Conservation (phyloP, 2,113 vertebrate species). For the Rallus limicola region DNA sequence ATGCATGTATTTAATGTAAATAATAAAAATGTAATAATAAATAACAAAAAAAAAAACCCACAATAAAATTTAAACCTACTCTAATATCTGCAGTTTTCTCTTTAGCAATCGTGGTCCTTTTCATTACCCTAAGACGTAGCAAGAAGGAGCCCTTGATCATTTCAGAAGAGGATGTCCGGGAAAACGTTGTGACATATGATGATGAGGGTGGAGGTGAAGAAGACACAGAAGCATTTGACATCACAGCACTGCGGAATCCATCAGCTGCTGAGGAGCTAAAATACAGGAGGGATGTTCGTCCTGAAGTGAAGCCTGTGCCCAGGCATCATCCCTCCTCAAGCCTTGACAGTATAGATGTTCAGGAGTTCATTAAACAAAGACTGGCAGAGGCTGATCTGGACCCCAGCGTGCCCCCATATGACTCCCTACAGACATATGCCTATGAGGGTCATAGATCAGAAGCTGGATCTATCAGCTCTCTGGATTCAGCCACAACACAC, state of each 20-base stretch:
- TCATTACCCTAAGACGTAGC: slow-evolving; percentile 89
- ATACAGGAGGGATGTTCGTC: slow-evolving; percentile 88
- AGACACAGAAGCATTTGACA: slow-evolving; percentile 97
- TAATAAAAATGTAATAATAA: too few relatives aligned
- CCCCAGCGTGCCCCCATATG: slow-evolving; percentile 90
- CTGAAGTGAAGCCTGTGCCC: slow-evolving; percentile 76
- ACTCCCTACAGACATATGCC: slow-evolving; percentile 97
- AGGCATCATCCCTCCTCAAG: slow-evolving; percentile 74
- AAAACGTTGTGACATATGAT: slow-evolving; percentile 97
- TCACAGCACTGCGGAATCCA: slow-evolving; percentile 90
- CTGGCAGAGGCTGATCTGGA: slow-evolving; percentile 92
- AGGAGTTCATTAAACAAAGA: slow-evolving; percentile 90
- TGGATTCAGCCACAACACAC: slow-evolving; percentile 86
- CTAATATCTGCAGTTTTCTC: slow-evolving; percentile 62
- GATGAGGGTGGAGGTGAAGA: slow-evolving; percentile 96
- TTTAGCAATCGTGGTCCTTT: slow-evolving; percentile 93
- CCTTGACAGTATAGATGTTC: slow-evolving; percentile 85
- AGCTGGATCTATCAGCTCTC: slow-evolving; percentile 91
- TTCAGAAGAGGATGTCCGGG: slow-evolving; percentile 93
- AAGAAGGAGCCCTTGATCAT: slow-evolving; percentile 96
- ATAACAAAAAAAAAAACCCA: too few relatives aligned
- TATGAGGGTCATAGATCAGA: slow-evolving; percentile 93
- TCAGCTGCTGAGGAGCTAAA: slow-evolving; percentile 91
- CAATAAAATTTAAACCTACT: slow-evolving; percentile 28
- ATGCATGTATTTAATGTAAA: not conserved